Evolutionary conservation across 2,888 invertebrate genomes (phyloP), one percentile per base, ranked within the genome.

Genomic region (Eulithis testata): DNA sequence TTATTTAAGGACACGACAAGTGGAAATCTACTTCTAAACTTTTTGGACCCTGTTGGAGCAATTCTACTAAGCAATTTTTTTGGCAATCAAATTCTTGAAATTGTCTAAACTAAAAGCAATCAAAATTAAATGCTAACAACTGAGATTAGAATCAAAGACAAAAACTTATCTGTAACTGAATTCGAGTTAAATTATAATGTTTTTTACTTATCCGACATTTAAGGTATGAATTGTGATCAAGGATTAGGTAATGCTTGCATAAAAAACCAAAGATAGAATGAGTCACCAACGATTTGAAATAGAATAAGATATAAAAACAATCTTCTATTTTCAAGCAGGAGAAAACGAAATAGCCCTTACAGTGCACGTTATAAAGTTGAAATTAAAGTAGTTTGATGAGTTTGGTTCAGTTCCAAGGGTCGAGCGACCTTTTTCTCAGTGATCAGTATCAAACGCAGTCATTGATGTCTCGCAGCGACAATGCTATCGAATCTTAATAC

Each of bases 261-360:
- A 84, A 84, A 86, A 84, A 84, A 78, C 78, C 76, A 80, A 75
- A 77, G 80, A 82, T 73, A 76, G 78, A 88, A 89, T 87, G 87
- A 89, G 87, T 89, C 88, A 89, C 88, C 82, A 84, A 81, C 83
- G 83, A 87, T 87, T 89, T 86, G 79, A 87, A 87, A 87, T 82
- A 79, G 83, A 86, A 87, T 86, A 85, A 85, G 80, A 80, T 79
- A 77, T 74, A 72, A 71, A 65, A 66, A 68, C 78, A 70, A 79
- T 67, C 71, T 76, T 76, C 71, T 69, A 55, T 69, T 70, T 77
- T 65, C 63, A 60, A 53, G 14, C 27, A 49, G 27, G 37, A 58
- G 31, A 58, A 62, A 53, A 65, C 44, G 56, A 27, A 65, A 40
- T 61, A 60, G 60, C 45, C 73, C 66, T 68, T 80, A 78, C 73